Percentiles rank a stretch among this genome's conserved stretches.
phyloP scores from a whole-genome alignment of 2,888 invertebrate species.

The Terebella lapidaria region DNA sequence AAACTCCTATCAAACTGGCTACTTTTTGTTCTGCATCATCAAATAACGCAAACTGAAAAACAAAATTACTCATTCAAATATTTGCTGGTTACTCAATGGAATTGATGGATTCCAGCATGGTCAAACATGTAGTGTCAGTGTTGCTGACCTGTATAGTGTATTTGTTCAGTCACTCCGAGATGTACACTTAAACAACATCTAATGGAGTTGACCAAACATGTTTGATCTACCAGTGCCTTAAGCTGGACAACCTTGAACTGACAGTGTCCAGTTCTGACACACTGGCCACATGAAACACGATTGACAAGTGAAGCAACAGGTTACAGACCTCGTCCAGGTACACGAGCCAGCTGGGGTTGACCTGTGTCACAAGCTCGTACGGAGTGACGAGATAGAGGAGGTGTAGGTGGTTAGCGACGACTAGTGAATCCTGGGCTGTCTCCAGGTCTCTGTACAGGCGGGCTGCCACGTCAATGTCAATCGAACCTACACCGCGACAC shows the following conservation, averaged over 20 bases:
- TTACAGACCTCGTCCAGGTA: slow-evolving; percentile 46
- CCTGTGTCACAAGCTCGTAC: slow-evolving; percentile 59
- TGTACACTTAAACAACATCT: too few relatives aligned
- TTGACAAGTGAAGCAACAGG: background rate
- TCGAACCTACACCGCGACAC: slow-evolving; percentile 63
- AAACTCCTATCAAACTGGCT: slow-evolving; percentile 71
- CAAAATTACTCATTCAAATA: too few relatives aligned
- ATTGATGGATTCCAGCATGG: too few relatives aligned
- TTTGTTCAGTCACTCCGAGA: too few relatives aligned
- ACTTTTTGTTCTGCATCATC: slow-evolving; percentile 61
- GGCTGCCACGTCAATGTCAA: slow-evolving; percentile 69
- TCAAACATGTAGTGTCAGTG: too few relatives aligned
- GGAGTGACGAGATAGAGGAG: slow-evolving; percentile 82
- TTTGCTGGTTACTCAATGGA: too few relatives aligned
- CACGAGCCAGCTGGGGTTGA: slow-evolving; percentile 42
- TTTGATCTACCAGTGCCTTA: background rate
- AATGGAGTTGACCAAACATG: background rate
- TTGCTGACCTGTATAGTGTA: too few relatives aligned
- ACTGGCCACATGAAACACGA: background rate
- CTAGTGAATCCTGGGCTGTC: slow-evolving; percentile 69
- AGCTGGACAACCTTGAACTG: background rate
- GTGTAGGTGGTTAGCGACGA: slow-evolving; percentile 77
- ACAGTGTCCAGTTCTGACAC: background rate
- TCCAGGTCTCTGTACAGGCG: slow-evolving; percentile 71
- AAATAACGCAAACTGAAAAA: background rate